These are phyloP conservation scores for Montipora foliosa DNA, from an alignment of 64 coral and sea anemone genomes.

Conservation along the genomic window DNA sequence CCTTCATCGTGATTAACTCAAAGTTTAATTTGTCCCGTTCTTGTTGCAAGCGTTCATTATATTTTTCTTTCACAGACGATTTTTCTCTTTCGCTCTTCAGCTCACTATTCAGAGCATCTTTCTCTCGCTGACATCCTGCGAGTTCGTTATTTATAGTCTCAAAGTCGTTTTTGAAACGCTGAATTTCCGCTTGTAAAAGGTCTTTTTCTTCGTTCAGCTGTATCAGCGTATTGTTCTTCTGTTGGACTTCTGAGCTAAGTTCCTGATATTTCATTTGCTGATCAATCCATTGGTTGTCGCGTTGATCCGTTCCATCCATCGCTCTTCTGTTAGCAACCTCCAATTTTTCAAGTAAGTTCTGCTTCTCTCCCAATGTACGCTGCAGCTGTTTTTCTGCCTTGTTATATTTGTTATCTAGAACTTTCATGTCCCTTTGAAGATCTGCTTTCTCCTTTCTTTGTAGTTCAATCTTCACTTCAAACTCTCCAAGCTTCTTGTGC, in stretches of 20 bases:
- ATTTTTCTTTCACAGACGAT: conserved; percentile 50
- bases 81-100: conserved; percentile 38
- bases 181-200: conserved; percentile 69
- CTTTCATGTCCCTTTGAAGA: conserved; percentile 66
- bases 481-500: conserved; percentile 78
- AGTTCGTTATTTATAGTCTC: conserved; percentile 71
- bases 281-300: conserved; percentile 69
- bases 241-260: conserved; percentile 56
- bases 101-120: conserved; percentile 57
- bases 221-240: conserved; percentile 48
- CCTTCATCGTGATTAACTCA: conserved; percentile 87
- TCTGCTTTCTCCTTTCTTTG: conserved; percentile 73
- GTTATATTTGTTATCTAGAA: conserved; percentile 59
- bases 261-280: conserved; percentile 74
- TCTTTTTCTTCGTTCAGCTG: conserved; percentile 70
- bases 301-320: conserved; percentile 53
- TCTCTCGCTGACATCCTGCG: conserved; percentile 71
- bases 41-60: conserved; percentile 31
- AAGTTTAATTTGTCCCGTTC: conserved; percentile 82
- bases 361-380: conserved; percentile 54
- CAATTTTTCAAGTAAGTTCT: conserved; percentile 63
- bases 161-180: conserved; percentile 74
- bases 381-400: conserved; percentile 81
- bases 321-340: conserved; percentile 64
- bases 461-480: conserved; percentile 74